Percentiles rank a stretch among this genome's conserved stretches.
Evolutionary conservation across 2,797 vertebrate species (phyloP).

Genomic region (Cossypha polioptera): DNA sequence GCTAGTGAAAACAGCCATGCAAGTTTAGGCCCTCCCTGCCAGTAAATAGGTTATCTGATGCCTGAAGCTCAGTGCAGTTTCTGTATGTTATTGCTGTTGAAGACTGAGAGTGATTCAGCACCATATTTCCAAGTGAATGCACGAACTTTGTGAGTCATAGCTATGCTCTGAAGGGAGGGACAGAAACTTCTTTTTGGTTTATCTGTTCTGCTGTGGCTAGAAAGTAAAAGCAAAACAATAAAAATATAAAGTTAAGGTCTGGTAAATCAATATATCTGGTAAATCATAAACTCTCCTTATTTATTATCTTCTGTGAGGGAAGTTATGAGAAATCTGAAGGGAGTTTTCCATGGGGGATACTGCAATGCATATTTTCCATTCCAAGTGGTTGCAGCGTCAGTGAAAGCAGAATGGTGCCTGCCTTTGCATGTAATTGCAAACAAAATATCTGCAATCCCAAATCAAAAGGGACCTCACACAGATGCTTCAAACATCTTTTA

Average conservation of each 20-base stretch:
- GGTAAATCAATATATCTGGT: not conserved
- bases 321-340: not conserved
- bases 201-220: not conserved
- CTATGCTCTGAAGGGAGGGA: not conserved
- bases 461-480: not conserved
- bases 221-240: not conserved
- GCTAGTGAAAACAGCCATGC: not conserved
- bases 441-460: not conserved
- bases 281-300: not conserved
- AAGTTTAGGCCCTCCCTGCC: not conserved
- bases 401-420: not conserved
- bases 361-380: not conserved
- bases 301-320: not conserved
- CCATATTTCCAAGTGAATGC: not conserved
- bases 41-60: constrained; percentile 1
- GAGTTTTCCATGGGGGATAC: not conserved
- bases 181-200: not conserved
- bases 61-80: constrained; percentile 1
- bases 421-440: not conserved
- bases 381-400: not conserved
- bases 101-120: not conserved
- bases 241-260: not conserved
- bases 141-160: constrained; percentile 7
- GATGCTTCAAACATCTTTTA: not conserved
- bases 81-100: not conserved